These are phyloP conservation scores for Arbacia lixula DNA, from an alignment of 53 echinoderm and acorn worm species.

Conservation along the genomic window DNA sequence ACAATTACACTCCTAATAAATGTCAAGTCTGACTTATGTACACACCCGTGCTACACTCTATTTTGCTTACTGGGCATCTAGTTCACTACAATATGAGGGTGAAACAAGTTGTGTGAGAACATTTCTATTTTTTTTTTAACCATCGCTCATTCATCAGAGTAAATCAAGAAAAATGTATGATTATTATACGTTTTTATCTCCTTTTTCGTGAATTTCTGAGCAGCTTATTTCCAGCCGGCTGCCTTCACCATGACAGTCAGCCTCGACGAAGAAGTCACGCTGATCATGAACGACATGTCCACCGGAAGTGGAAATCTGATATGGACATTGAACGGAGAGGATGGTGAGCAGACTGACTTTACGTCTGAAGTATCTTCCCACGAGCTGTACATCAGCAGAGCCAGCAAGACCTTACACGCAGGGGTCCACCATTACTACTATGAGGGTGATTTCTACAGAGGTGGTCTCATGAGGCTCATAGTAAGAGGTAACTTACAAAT, in stretches of 20 bases:
- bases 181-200: too few species aligned
- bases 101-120: too few species aligned
- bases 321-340: conserved; percentile 3
- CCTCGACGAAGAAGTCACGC: conserved; percentile 16
- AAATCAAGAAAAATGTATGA: too few species aligned
- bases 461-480: conserved; percentile 10
- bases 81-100: too few species aligned
- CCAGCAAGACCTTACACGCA: not conserved
- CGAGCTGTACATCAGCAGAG: conserved; percentile 21
- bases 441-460: not conserved
- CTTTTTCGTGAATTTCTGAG: too few species aligned
- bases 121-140: too few species aligned
- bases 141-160: too few species aligned
- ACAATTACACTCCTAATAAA: too few species aligned
- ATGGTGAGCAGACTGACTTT: not conserved
- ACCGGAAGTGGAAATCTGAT: not conserved
- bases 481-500: conserved; percentile 15
- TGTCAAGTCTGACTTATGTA: too few species aligned
- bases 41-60: too few species aligned
- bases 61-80: too few species aligned
- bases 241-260: conserved; percentile 28
- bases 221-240: conserved; percentile 6
- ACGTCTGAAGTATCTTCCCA: not conserved
- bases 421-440: conserved; percentile 31
- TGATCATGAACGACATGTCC: not conserved